Evolutionary conservation across 2,113 vertebrate species (phyloP).

Genomic region (Chrysemys picta): DNA sequence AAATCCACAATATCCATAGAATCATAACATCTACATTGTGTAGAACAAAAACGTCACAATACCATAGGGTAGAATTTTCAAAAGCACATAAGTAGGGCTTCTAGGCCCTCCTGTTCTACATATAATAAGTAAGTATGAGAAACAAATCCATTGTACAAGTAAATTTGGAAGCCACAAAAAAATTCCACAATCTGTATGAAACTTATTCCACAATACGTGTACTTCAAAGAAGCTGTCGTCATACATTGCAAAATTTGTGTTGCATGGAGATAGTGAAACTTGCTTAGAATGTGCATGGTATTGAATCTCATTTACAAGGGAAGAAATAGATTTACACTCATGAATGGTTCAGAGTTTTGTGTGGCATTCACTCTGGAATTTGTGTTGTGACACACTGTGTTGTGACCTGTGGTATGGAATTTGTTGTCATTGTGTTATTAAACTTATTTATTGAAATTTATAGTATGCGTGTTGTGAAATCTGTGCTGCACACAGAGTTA

Average conservation of each 20-base stretch:
- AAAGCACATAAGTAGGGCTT: neutral
- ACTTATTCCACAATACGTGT: neutral
- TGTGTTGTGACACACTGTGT: slow-evolving; percentile 23
- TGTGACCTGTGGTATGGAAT: neutral
- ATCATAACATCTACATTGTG: neutral
- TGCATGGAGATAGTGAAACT: neutral
- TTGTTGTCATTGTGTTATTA: slow-evolving; percentile 21
- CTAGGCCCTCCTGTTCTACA: neutral
- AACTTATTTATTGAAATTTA: neutral
- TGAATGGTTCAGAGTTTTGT: neutral
- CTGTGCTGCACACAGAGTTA: neutral
- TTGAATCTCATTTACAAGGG: slow-evolving; percentile 29
- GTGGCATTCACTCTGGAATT: slow-evolving; percentile 3
- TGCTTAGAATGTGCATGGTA: neutral
- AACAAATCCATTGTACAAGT: neutral
- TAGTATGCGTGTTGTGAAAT: neutral
- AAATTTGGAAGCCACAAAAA: slow-evolving; percentile 27
- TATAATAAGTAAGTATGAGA: neutral
- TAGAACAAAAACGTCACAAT: neutral
- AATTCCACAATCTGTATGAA: neutral
- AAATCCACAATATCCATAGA: neutral
- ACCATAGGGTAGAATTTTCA: neutral
- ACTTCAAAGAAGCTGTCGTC: neutral
- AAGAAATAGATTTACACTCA: neutral
- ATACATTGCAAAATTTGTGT: neutral